Conservation (phyloP, 2,797 vertebrate genomes). For the Gymnodraco acuticeps region DNA sequence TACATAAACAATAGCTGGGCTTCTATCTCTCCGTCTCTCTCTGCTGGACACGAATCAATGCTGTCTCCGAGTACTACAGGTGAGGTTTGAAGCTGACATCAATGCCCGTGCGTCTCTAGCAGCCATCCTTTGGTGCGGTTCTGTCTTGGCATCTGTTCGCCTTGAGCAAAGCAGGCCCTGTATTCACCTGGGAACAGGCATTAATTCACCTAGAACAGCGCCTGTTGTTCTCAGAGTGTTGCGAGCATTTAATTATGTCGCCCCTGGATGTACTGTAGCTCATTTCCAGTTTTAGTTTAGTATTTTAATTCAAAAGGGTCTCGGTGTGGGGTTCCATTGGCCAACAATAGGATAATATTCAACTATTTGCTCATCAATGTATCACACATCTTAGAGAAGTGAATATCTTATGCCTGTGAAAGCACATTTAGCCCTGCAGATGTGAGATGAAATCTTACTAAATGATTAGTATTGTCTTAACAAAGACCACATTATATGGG, state of each 20-base stretch:
- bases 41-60: constrained; percentile 81
- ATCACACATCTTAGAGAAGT: constrained; percentile 28
- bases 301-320: constrained; percentile 66
- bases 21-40: constrained; percentile 56
- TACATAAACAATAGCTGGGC: constrained; percentile 77
- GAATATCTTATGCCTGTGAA: constrained; percentile 1
- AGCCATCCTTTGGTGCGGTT: constrained; percentile 77
- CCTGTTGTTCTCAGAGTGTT: constrained; percentile 71
- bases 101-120: constrained; percentile 73
- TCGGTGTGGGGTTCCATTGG: constrained; percentile 38
- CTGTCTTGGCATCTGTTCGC: constrained; percentile 85
- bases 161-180: constrained; percentile 74
- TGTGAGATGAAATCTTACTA: constrained; percentile 11
- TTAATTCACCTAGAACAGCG: constrained; percentile 77
- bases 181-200: constrained; percentile 79
- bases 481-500: constrained; percentile 14
- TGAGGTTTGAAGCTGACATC: constrained; percentile 87
- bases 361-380: constrained; percentile 43
- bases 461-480: neutral
- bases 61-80: constrained; percentile 80
- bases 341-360: constrained; percentile 32
- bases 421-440: constrained; percentile 6
- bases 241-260: constrained; percentile 70
- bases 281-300: constrained; percentile 57
- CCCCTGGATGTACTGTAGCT: constrained; percentile 51